Percentiles rank a stretch among this genome's conserved stretches.
Conservation (phyloP, 2,888 invertebrate genomes). For the Myopa tessellatipennis region DNA sequence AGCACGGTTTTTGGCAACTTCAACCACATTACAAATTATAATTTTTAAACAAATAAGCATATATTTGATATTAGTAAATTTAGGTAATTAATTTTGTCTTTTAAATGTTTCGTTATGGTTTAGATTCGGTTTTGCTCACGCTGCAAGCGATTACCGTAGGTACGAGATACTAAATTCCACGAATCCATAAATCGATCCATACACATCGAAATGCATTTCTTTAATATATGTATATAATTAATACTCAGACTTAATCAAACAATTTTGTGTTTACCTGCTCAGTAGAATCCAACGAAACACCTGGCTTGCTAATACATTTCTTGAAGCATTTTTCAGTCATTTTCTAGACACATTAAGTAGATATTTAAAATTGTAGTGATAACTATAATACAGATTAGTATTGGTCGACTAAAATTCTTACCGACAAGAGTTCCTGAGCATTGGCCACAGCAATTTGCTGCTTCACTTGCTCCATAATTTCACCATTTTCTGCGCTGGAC, state of each 20-base stretch:
- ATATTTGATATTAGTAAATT: no score
- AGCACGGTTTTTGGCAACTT: no score
- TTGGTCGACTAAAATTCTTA: constrained; percentile 63
- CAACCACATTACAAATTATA: no score
- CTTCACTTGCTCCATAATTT: constrained; percentile 93
- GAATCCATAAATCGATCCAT: constrained; percentile 98
- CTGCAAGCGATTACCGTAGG: constrained; percentile 87
- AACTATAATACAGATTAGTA: neutral
- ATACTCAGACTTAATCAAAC: neutral
- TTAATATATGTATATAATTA: neutral
- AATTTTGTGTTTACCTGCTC: constrained; percentile 76
- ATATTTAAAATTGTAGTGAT: neutral
- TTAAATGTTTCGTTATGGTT: no score
- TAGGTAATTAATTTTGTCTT: no score
- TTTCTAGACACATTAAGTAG: constrained; percentile 73
- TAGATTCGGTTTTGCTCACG: constrained; percentile 70
- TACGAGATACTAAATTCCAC: constrained; percentile 91
- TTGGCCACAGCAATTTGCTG: constrained; percentile 95
- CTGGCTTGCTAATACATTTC: constrained; percentile 92
- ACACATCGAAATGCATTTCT: constrained; percentile 96
- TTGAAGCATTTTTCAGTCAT: constrained; percentile 98
- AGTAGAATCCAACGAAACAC: constrained; percentile 86
- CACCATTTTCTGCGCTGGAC: constrained; percentile 80
- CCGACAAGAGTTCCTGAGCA: constrained; percentile 90
- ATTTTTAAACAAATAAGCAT: no score